Percentiles rank a stretch among this genome's conserved stretches.
Conservation (phyloP, 2,888 invertebrate species). For the Leptinotarsa peninsularis region DNA sequence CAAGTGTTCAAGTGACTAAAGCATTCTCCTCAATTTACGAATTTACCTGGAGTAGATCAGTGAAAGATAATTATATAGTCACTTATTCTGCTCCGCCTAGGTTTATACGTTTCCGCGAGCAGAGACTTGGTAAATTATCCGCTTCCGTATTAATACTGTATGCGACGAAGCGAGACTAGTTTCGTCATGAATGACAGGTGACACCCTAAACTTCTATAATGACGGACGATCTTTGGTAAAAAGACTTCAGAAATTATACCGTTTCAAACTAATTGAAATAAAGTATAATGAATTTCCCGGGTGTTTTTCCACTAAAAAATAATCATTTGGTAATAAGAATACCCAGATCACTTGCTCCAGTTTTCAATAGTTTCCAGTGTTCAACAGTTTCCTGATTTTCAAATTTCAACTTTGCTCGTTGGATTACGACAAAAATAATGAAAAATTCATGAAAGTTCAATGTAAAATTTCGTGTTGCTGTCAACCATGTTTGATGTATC, state of each 20-base stretch:
- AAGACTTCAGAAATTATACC: neutral
- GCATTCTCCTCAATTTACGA: neutral
- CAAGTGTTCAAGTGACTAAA: no score
- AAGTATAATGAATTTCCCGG: no score
- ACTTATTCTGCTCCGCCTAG: neutral
- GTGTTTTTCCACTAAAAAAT: no score
- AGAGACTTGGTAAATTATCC: neutral
- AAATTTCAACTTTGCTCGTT: no score
- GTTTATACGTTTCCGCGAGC: constrained; percentile 8
- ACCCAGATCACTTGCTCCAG: no score
- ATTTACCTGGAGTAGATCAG: neutral
- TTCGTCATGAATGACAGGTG: constrained; percentile 2
- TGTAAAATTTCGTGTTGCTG: no score
- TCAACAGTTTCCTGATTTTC: no score
- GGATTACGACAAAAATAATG: no score
- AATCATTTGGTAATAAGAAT: no score
- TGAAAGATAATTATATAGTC: neutral
- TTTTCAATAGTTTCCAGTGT: no score
- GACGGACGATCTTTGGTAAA: neutral
- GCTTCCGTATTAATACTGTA: constrained; percentile 9
- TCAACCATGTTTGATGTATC: no score
- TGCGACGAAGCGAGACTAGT: constrained; percentile 3
- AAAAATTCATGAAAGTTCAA: no score
- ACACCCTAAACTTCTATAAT: neutral
- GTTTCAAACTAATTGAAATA: neutral